Conservation (phyloP, 1,140 invertebrate genomes). For the Scaptomyza montana region DNA sequence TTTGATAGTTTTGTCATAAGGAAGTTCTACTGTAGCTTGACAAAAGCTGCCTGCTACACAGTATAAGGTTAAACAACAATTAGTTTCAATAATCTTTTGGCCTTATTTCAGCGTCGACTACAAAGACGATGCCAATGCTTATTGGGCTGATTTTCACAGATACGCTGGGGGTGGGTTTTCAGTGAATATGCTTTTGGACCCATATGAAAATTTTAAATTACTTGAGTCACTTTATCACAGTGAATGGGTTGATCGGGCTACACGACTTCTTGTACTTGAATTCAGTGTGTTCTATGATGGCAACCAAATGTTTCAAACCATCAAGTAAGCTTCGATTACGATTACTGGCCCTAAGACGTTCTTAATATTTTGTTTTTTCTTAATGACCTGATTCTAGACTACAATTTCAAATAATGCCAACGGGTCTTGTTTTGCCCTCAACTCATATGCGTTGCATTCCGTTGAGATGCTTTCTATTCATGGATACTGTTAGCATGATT, state of each 20-base stretch:
- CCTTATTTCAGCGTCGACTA: neutral
- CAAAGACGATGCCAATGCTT: neutral
- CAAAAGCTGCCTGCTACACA: no score
- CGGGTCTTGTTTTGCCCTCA: slow-evolving; percentile 10
- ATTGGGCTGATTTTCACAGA: neutral
- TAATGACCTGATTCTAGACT: slow-evolving; percentile 3
- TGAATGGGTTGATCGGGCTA: slow-evolving; percentile 15
- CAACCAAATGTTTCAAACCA: neutral
- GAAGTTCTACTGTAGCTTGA: no score
- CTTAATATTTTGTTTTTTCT: neutral
- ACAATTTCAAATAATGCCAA: slow-evolving; percentile 22
- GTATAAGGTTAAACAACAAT: no score
- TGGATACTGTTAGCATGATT: no score
- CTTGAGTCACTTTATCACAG: neutral
- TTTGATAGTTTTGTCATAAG: no score
- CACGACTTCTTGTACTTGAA: slow-evolving; percentile 15
- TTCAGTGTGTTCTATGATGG: neutral
- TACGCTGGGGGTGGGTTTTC: slow-evolving; percentile 15
- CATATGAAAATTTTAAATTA: neutral
- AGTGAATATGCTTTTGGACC: neutral
- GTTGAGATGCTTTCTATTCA: neutral
- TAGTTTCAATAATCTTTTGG: no score
- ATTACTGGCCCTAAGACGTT: neutral
- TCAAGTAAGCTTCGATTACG: slow-evolving; percentile 4
- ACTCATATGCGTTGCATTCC: neutral